A percentile compares a stretch with the other conserved stretches of the same genome.
Conservation (phyloP, 2,888 invertebrate species). For the Trachelus troglodyta region DNA sequence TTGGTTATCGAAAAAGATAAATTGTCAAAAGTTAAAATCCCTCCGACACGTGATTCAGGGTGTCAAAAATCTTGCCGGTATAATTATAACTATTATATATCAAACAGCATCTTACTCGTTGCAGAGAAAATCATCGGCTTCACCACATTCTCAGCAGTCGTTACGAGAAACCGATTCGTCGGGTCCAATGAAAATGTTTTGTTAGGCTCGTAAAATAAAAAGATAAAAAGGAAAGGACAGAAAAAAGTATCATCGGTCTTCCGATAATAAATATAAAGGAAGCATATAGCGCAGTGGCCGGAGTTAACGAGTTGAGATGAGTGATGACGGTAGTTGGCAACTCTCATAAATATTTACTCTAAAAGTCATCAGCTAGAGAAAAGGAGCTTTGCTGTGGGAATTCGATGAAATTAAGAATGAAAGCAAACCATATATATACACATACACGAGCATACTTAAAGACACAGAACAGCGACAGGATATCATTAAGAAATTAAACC, state of each 20-base stretch:
- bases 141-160: neutral
- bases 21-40: neutral
- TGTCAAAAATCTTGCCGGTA: neutral
- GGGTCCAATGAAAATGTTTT: neutral
- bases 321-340: constrained; percentile 59
- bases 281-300: constrained; percentile 2
- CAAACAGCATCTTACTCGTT: neutral
- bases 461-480: neutral
- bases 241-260: neutral
- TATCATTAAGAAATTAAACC: neutral
- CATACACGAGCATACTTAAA: neutral
- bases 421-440: neutral
- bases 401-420: neutral
- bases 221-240: neutral
- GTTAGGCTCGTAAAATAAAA: neutral
- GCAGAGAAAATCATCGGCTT: neutral
- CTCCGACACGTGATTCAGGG: neutral
- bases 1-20: neutral
- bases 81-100: too few relatives aligned
- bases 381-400: constrained; percentile 21
- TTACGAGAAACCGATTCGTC: neutral
- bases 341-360: constrained; percentile 61
- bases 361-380: constrained; percentile 40
- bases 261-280: neutral
- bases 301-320: constrained; percentile 49